Conservation (phyloP, 2,113 vertebrate genomes). For the Thunnus thynnus region DNA sequence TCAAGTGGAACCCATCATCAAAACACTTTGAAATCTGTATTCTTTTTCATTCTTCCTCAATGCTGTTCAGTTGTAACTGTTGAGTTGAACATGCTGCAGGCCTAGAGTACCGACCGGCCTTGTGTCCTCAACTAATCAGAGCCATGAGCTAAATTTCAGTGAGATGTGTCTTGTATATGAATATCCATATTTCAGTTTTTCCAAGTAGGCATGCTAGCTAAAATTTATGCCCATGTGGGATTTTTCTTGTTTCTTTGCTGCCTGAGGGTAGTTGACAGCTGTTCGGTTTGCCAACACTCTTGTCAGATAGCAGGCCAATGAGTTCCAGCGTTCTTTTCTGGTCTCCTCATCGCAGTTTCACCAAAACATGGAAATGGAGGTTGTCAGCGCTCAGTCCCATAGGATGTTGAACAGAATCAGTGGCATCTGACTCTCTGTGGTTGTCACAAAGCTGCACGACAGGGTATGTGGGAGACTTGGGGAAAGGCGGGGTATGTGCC, state of each 20-base stretch:
- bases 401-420: slow-evolving; percentile 52
- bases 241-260: slow-evolving; percentile 55
- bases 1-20: slow-evolving; percentile 55
- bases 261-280: slow-evolving; percentile 67
- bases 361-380: slow-evolving; percentile 50
- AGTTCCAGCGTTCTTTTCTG: slow-evolving; percentile 18
- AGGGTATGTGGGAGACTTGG: slow-evolving; percentile 7
- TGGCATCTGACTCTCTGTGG: slow-evolving; percentile 45
- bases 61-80: slow-evolving; percentile 29
- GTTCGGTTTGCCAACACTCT: slow-evolving; percentile 55
- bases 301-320: slow-evolving; percentile 55
- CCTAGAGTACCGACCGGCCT: slow-evolving; percentile 1
- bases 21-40: slow-evolving; percentile 40
- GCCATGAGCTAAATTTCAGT: slow-evolving; percentile 55
- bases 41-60: slow-evolving; percentile 24
- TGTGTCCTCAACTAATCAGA: slow-evolving; percentile 59
- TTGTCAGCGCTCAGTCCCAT: slow-evolving; percentile 35
- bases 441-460: slow-evolving; percentile 31
- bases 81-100: slow-evolving; percentile 21
- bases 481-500: slow-evolving; percentile 12
- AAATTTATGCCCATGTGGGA: slow-evolving; percentile 51
- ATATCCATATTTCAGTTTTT: slow-evolving; percentile 45
- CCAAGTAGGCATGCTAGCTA: slow-evolving; percentile 41
- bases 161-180: slow-evolving; percentile 47
- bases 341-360: slow-evolving; percentile 28